Conservation (phyloP, 2,113 vertebrate species). For the Aspiorhynchus laticeps region DNA sequence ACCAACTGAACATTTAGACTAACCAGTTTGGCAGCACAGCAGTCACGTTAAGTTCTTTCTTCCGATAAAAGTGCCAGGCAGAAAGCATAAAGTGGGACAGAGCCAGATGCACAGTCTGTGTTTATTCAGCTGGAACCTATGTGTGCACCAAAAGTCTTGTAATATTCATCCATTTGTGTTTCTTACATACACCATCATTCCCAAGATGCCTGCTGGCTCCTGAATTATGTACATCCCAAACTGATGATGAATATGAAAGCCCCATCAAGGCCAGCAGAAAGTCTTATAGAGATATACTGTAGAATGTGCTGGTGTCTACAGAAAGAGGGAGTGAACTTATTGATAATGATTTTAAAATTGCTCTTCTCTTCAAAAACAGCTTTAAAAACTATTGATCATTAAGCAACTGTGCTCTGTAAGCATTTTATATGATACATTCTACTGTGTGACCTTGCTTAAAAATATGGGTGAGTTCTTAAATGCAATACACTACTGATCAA, state of each 20-base stretch:
- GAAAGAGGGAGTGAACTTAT: background rate
- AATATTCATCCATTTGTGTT: conserved; percentile 50
- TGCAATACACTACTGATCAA: background rate
- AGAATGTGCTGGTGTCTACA: background rate
- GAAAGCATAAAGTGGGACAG: conserved; percentile 33
- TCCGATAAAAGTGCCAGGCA: background rate
- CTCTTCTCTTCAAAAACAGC: conserved; percentile 16
- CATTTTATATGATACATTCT: background rate
- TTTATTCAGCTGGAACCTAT: conserved; percentile 38
- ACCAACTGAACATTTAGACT: conserved; percentile 9
- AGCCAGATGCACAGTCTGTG: conserved; percentile 11
- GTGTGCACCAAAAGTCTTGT: conserved; percentile 36
- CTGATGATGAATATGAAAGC: conserved; percentile 45
- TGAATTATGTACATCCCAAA: conserved; percentile 52
- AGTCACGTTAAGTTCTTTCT: conserved; percentile 21
- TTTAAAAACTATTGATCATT: background rate
- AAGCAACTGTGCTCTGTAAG: background rate
- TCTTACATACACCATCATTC: conserved; percentile 13
- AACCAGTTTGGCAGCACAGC: background rate
- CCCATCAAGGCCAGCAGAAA: conserved; percentile 4
- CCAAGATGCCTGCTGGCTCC: background rate
- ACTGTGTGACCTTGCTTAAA: background rate
- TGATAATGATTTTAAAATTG: background rate
- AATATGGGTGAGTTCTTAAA: background rate
- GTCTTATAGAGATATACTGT: background rate